These are phyloP conservation scores for Horisme vitalbata DNA, from an alignment of 2,888 invertebrate species.

Conservation along the genomic window DNA sequence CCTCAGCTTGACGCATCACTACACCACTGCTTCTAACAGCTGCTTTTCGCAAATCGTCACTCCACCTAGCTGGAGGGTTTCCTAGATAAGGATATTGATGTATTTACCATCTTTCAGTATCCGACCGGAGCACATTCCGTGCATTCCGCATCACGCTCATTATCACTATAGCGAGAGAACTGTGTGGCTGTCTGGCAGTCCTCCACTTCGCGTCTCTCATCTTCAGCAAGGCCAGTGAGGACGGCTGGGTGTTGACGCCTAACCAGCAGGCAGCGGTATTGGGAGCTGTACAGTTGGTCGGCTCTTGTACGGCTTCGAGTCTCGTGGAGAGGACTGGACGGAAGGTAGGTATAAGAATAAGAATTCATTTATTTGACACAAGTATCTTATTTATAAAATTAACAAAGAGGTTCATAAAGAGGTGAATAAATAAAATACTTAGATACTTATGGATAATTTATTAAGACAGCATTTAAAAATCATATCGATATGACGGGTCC, in stretches of 20 bases:
- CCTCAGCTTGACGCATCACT: no score
- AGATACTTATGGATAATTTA: no score
- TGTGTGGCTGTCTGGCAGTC: conserved; percentile 74
- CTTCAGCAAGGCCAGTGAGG: conserved; percentile 64
- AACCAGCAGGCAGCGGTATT: conserved; percentile 71
- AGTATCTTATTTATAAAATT: no score
- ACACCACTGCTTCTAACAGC: no score
- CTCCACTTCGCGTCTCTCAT: conserved; percentile 74
- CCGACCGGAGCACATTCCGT: conserved; percentile 66
- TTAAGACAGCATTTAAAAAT: no score
- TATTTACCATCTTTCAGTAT: conserved; percentile 50
- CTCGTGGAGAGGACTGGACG: conserved; percentile 71
- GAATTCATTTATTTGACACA: no score
- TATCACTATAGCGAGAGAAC: conserved; percentile 68
- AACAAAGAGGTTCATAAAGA: no score
- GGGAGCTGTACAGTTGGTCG: conserved; percentile 66
- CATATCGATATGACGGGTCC: no score
- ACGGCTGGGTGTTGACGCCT: conserved; percentile 56
- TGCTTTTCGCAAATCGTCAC: no score
- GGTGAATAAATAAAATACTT: no score
- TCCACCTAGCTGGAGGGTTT: no score
- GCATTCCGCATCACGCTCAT: conserved; percentile 81
- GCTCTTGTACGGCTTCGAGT: conserved; percentile 67
- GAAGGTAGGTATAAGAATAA: conserved; percentile 55
- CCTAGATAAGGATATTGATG: no score